Base-by-base conservation (phyloP, 2,888 invertebrate genomes). In the Lymantria dispar region DNA sequence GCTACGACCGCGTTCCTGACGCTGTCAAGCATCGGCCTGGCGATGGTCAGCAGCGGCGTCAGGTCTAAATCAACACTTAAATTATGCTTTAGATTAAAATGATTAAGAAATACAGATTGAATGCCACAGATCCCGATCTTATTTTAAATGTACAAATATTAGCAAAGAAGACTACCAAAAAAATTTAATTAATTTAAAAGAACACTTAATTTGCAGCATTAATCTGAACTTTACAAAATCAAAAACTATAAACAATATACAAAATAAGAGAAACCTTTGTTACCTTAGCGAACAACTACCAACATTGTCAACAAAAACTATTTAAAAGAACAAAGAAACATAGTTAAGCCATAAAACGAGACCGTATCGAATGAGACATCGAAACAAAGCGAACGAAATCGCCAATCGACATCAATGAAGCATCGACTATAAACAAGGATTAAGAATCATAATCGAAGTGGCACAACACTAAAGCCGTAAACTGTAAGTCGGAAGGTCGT, bases 371-470 rank as follows among this genome's bases (percentile, higher is more conserved):
- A 47, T 33, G 9, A 12, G 39, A 15, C 7, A 39, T 42, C 55
- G 49, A 56, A 52, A 51, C 50, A 47, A 53, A 52, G 45, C 13
- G n/a, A 56, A 58, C 63, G 49, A 56, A 62, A 70, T 70, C 57
- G 59, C 64, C 73, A 71, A 74, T 74, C 58, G 62, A 54, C 58
- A 49, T 48, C 51, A 62, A 65, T 61, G 53, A 55, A 48, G 62
- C 62, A 70, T 57, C 62, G 57, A 68, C 74, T 71, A 74, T 83
- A 81, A 80, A 83, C 64, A 65, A 56, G 80, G 76, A 83, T 82
- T 81, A 79, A 74, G 73, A 70, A 76, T 68, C 68, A 73, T 74
- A 76, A 74, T 77, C 72, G 72, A 65, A 60, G 56, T 64, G 61
- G 64, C 63, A 66, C 72, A 68, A 64, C 72, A 73, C 70, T 67